A percentile compares a stretch with the other conserved stretches of the same genome.
phyloP scores from a whole-genome alignment of 2,888 invertebrate genomes.

The Tiliacea aurago region DNA sequence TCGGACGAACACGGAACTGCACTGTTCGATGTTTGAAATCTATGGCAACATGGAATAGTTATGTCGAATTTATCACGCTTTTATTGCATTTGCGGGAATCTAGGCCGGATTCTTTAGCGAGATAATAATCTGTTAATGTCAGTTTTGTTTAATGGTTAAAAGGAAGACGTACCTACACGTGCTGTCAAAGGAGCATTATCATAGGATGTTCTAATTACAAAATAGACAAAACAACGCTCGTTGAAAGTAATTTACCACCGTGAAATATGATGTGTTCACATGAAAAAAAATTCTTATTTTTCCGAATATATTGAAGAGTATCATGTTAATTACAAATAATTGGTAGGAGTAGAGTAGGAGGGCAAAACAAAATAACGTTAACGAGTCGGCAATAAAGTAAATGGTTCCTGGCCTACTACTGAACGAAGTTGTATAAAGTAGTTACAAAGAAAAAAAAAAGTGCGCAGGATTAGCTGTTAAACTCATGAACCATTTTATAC shows the following conservation, averaged over 20 bases:
- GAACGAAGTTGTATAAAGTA: constrained; percentile 34
- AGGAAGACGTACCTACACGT: constrained; percentile 30
- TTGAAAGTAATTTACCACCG: neutral
- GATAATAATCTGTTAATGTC: constrained; percentile 51
- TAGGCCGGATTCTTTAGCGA: constrained; percentile 52
- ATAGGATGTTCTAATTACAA: constrained; percentile 6
- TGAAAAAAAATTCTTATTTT: neutral
- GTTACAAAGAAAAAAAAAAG: constrained; percentile 23
- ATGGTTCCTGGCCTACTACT: constrained; percentile 26
- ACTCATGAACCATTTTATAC: constrained; percentile 24
- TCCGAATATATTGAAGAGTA: neutral
- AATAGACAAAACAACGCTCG: constrained; percentile 13
- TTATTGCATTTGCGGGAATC: constrained; percentile 61
- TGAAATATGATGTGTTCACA: constrained; percentile 2
- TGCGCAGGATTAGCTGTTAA: constrained; percentile 13
- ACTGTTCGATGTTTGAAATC: constrained; percentile 67
- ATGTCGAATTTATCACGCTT: constrained; percentile 63
- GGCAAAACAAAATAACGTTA: constrained; percentile 4
- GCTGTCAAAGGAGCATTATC: constrained; percentile 16
- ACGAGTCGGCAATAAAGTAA: constrained; percentile 31
- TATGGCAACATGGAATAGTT: constrained; percentile 67
- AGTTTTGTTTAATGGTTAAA: constrained; percentile 46
- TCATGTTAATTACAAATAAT: constrained; percentile 2
- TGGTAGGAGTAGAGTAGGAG: neutral
- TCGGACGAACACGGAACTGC: constrained; percentile 81